Conservation (phyloP, 1,140 invertebrate species). For the Cydia pomonella region DNA sequence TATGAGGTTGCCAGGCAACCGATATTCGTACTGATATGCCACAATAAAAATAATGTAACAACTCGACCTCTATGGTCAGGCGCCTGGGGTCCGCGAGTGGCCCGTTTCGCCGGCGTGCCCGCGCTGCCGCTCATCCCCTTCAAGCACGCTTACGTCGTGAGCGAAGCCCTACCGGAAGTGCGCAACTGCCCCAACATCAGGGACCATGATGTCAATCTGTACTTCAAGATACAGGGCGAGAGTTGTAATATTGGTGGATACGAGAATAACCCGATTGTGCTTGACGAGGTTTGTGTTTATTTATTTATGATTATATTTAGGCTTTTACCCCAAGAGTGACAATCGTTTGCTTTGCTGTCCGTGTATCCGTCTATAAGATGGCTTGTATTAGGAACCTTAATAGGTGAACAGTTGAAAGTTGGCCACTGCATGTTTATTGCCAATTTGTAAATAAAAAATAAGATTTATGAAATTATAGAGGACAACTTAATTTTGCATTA, state of each 20-base stretch:
- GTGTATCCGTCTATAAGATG: too few species aligned
- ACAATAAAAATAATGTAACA: too few species aligned
- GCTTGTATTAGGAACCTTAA: too few species aligned
- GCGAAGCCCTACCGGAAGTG: constrained; percentile 87
- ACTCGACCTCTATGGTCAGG: constrained; percentile 68
- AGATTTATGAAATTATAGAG: too few species aligned
- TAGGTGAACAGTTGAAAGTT: too few species aligned
- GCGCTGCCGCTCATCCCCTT: constrained; percentile 89
- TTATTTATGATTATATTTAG: neutral
- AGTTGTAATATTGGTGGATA: constrained; percentile 92
- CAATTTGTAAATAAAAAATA: too few species aligned
- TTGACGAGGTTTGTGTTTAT: constrained; percentile 83
- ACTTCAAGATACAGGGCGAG: constrained; percentile 91
- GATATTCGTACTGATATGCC: too few species aligned
- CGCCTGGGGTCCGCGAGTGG: constrained; percentile 89
- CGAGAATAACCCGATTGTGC: constrained; percentile 90
- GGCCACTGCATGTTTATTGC: too few species aligned
- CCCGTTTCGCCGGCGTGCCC: constrained; percentile 85
- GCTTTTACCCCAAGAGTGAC: too few species aligned
- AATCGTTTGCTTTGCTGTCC: too few species aligned
- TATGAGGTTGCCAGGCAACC: too few species aligned
- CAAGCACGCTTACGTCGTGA: constrained; percentile 94
- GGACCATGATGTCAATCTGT: constrained; percentile 92
- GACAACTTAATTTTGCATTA: too few species aligned
- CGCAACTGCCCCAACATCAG: constrained; percentile 89